A percentile compares a stretch with the other conserved stretches of the same genome.
phyloP scores from a whole-genome alignment of 2,113 vertebrate species.

The Rhea pennata region DNA sequence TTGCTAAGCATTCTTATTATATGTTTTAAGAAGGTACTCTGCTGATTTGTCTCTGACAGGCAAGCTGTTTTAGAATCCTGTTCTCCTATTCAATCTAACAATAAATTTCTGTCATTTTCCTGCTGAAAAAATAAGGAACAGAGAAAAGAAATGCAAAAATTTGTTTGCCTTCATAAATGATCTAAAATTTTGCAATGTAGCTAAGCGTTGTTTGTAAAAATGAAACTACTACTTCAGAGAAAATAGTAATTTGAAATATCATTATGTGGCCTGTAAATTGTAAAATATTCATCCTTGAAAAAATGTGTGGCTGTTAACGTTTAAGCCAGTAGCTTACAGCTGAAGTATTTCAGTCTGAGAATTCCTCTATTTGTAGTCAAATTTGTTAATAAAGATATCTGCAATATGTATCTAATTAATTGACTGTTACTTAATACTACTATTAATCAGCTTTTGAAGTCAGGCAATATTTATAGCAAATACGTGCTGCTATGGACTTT shows the following conservation, averaged over 20 bases:
- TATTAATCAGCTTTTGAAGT: conserved; percentile 43
- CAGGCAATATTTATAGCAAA: conserved; percentile 51
- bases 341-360: neutral
- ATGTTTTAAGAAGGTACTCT: neutral
- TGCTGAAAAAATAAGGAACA: neutral
- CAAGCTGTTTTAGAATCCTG: neutral
- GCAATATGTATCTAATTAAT: conserved; percentile 40
- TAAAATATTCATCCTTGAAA: neutral
- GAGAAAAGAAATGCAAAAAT: neutral
- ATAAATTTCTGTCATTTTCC: neutral
- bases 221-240: neutral
- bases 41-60: conserved; percentile 8
- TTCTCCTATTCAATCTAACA: neutral
- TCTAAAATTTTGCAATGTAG: neutral
- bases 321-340: neutral
- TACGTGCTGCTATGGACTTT: conserved; percentile 35
- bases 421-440: conserved; percentile 33
- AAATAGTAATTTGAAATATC: conserved; percentile 5
- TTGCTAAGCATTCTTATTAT: neutral
- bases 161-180: neutral
- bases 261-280: neutral
- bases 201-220: neutral
- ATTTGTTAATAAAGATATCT: conserved; percentile 35
- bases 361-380: conserved; percentile 1
- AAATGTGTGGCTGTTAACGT: neutral